Percentiles rank a stretch among this genome's conserved stretches.
Conservation (phyloP, 2,113 vertebrate genomes). For the Solea solea region DNA sequence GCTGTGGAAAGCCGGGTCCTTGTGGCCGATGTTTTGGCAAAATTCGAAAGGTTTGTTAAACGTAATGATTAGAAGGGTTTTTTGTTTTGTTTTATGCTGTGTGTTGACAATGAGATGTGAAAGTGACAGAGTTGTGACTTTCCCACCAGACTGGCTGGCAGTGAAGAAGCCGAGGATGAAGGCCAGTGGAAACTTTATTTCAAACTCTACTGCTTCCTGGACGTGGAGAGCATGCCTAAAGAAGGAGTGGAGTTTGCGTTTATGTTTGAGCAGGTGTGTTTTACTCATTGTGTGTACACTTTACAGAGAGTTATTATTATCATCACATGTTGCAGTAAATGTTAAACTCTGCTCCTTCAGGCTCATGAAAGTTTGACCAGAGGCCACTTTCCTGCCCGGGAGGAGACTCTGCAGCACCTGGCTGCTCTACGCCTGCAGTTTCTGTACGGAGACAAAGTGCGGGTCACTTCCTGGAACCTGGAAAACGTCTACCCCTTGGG, state of each 20-base stretch:
- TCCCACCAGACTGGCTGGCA: constrained; percentile 82
- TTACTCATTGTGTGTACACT: background rate
- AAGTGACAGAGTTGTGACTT: constrained; percentile 19
- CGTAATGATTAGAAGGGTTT: background rate
- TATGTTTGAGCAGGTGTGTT: constrained; percentile 93
- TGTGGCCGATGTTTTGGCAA: constrained; percentile 94
- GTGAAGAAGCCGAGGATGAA: constrained; percentile 85
- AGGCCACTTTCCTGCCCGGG: constrained; percentile 90
- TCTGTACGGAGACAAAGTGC: constrained; percentile 86
- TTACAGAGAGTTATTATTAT: constrained; percentile 43
- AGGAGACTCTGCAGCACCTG: constrained; percentile 91
- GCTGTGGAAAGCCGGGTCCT: constrained; percentile 96
- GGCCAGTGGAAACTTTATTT: constrained; percentile 92
- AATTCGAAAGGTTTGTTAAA: constrained; percentile 92
- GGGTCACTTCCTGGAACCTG: constrained; percentile 83
- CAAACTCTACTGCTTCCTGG: constrained; percentile 94
- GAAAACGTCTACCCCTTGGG: constrained; percentile 89
- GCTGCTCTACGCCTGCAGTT: constrained; percentile 90
- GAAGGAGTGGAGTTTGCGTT: constrained; percentile 94
- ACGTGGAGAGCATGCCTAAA: constrained; percentile 91
- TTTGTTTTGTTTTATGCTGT: background rate
- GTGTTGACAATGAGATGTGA: background rate
- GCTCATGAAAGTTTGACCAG: constrained; percentile 91
- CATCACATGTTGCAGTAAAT: no score
- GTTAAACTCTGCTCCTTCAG: constrained; percentile 60